Evolutionary conservation across 2,888 invertebrate genomes (phyloP).

Genomic region (Melieria picta): DNA sequence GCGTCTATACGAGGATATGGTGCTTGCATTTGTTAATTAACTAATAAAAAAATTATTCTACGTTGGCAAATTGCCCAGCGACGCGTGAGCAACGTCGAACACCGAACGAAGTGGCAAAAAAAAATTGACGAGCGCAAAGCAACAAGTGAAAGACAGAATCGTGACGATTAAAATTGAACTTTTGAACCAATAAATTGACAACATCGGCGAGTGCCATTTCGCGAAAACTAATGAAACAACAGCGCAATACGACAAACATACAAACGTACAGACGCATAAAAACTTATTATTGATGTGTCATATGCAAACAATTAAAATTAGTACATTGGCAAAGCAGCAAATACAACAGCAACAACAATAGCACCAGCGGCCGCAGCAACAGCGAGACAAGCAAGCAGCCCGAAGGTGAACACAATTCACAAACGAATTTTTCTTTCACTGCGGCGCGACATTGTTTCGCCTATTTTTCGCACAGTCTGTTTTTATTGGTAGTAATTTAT

Average conservation of each 20-base stretch:
- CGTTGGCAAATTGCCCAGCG: conserved; percentile 23
- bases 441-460: neutral
- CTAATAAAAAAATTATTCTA: conserved; percentile 1
- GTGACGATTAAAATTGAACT: conserved; percentile 4
- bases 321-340: conserved; percentile 23
- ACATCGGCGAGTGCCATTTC: neutral
- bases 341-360: conserved; percentile 5
- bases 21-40: conserved; percentile 10
- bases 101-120: conserved; percentile 1
- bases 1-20: too few relatives aligned
- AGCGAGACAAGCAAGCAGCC: conserved; percentile 17
- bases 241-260: conserved; percentile 1
- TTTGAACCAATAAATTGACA: conserved; percentile 26
- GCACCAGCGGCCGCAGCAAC: neutral
- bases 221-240: neutral
- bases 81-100: neutral
- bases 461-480: neutral
- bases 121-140: neutral
- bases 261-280: neutral
- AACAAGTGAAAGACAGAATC: too few relatives aligned
- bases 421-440: conserved; percentile 18
- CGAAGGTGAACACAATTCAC: conserved; percentile 31
- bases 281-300: conserved; percentile 15
- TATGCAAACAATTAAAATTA: conserved; percentile 29
- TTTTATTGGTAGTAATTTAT: neutral